These are phyloP conservation scores for Hoplostethus mediterraneus DNA, from an alignment of 2,797 vertebrate species.

Conservation along the genomic window DNA sequence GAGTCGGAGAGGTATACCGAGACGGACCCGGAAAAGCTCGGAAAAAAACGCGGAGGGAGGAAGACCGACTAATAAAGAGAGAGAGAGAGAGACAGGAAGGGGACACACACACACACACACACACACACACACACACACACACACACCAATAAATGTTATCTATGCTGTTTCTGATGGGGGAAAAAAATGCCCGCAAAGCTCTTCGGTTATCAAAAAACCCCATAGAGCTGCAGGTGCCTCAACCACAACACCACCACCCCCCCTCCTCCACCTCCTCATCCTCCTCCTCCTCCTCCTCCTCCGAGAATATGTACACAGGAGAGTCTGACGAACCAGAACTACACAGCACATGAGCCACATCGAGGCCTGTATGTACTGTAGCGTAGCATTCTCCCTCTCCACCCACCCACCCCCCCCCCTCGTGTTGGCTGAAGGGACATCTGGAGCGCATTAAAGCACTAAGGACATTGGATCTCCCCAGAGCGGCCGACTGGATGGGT, in stretches of 20 bases:
- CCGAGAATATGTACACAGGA: constrained; percentile 55
- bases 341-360: constrained; percentile 30
- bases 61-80: constrained; percentile 28
- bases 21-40: neutral
- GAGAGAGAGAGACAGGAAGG: neutral
- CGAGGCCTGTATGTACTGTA: constrained; percentile 51
- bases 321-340: constrained; percentile 56
- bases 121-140: constrained; percentile 5
- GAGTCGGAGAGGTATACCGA: neutral
- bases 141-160: constrained; percentile 30
- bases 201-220: constrained; percentile 20
- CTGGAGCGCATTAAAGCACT: constrained; percentile 85
- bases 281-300: constrained; percentile 14
- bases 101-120: neutral
- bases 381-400: constrained; percentile 39
- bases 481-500: constrained; percentile 85
- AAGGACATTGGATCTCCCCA: constrained; percentile 86
- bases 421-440: constrained; percentile 77
- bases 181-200: constrained; percentile 9
- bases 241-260: constrained; percentile 43
- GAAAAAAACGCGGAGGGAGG: neutral
- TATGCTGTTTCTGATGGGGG: constrained; percentile 22
- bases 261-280: neutral
- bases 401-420: neutral
- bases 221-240: constrained; percentile 73